These are phyloP conservation scores for Tupaia chinensis DNA, from an alignment of 2,113 vertebrate species.

Conservation along the genomic window DNA sequence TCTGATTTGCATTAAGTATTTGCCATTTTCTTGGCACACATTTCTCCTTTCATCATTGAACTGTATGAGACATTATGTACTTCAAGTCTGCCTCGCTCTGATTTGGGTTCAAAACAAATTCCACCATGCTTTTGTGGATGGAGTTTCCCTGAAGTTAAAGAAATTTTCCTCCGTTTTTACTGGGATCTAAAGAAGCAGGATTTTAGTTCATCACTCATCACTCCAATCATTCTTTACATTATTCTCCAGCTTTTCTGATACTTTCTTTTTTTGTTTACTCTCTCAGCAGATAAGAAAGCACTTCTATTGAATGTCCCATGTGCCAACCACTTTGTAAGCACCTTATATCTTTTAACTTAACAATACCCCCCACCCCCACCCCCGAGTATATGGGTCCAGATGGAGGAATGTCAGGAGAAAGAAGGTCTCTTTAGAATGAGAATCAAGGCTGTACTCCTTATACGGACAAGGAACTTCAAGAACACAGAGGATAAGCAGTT, in stretches of 20 bases:
- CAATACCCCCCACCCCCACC: too few species aligned
- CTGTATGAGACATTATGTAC: background rate
- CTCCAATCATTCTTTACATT: background rate
- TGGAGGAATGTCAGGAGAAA: background rate
- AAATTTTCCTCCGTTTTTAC: background rate
- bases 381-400: background rate
- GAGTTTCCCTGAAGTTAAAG: conserved; percentile 3
- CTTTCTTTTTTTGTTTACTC: background rate
- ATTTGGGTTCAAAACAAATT: conserved; percentile 22
- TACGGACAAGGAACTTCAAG: background rate
- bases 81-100: conserved; percentile 49
- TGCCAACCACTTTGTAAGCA: background rate
- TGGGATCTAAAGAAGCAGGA: background rate
- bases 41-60: conserved; percentile 47
- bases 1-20: conserved; percentile 17
- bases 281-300: background rate
- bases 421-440: background rate
- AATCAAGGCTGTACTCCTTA: background rate
- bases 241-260: background rate
- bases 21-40: conserved; percentile 59
- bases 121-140: conserved; percentile 3
- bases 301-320: background rate
- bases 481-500: background rate
- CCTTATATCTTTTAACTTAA: background rate
- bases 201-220: background rate